Base-by-base conservation (phyloP, 2,888 invertebrate genomes). In the Ormyrus thymus region DNA sequence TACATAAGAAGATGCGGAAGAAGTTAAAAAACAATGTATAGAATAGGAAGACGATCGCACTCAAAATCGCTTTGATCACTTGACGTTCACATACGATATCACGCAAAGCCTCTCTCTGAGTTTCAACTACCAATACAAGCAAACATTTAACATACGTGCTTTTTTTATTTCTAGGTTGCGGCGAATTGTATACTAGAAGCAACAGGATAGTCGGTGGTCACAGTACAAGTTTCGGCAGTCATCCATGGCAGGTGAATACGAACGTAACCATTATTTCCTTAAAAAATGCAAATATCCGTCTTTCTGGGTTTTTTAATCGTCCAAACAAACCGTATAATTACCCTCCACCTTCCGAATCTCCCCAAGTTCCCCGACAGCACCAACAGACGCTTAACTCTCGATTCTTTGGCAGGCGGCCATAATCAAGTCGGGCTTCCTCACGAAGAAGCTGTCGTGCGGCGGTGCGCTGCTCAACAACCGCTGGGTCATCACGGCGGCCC, bases 191-290 rank as follows among this genome's bases (percentile, higher is more conserved):
- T 87, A 94, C 96, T 0, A 92, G 97, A 56, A 96, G 96, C 48
- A 97, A 97, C 88, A 93, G 97, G 81, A 97, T 97, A 79, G 97
- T 97, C 0, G 97, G 97, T 1, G 97, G 97, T 0, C 96, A 97
- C 85, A 95, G 96, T 15, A 95, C 97, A 0, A 95, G 95, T 58
- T 97, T 97, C 87, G 97, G 96, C 2, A 95, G 96, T 9, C 97
- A 97, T 91, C 97, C 97, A 5, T 97, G 97, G 97, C 97, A 97
- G 91, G 92, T 92, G 86, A 89, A 87, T 7, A 50, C 11, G 8
- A 11, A n/a, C 11, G 2, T 50, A 4, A 29, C 29, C 29, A 29
- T 29, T 29, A 29, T 29, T 29, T 29, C 29, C 0, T 3, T 29
- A 29, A 29, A 29, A 29, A 29, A 29, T 29, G 29, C 29, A 3